Evolutionary conservation across 2,888 invertebrate species (phyloP).

Genomic region (Nycteola revayana): DNA sequence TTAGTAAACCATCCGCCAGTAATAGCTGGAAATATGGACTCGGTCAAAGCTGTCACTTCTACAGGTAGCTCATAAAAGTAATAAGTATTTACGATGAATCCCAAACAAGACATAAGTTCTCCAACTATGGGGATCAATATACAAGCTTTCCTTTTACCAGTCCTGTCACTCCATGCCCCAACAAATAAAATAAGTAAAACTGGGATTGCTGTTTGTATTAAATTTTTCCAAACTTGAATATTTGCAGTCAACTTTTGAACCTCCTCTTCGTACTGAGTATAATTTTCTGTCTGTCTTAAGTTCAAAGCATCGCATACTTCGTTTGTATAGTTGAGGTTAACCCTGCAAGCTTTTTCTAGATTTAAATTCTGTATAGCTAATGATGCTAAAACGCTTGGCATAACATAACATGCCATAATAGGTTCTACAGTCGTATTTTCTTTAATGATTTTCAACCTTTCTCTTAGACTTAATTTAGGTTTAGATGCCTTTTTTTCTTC

Average conservation of each 20-base stretch:
- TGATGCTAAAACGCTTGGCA: conserved; percentile 84
- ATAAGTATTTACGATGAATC: conserved; percentile 89
- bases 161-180: conserved; percentile 90
- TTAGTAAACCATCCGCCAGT: conserved; percentile 94
- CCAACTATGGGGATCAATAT: conserved; percentile 91
- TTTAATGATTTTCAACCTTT: conserved; percentile 62
- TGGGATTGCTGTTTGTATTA: conserved; percentile 91
- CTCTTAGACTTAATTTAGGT: conserved; percentile 46
- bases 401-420: conserved; percentile 87
- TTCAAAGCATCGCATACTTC: conserved; percentile 89
- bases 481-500: conserved; percentile 32
- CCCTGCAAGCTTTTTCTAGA: conserved; percentile 90
- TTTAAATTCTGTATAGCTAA: conserved; percentile 88
- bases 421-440: conserved; percentile 87
- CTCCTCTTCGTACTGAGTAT: conserved; percentile 78
- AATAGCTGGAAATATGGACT: conserved; percentile 90
- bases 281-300: conserved; percentile 85
- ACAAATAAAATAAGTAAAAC: conserved; percentile 90
- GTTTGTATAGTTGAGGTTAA: conserved; percentile 87
- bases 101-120: conserved; percentile 89
- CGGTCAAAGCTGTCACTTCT: conserved; percentile 89
- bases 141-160: conserved; percentile 87
- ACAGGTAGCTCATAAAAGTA: conserved; percentile 89
- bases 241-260: conserved; percentile 88
- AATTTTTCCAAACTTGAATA: conserved; percentile 92